Percentiles rank a stretch among this genome's conserved stretches.
These are phyloP conservation scores for Solea senegalensis DNA, from an alignment of 2,113 vertebrate species.

Conservation along the genomic window DNA sequence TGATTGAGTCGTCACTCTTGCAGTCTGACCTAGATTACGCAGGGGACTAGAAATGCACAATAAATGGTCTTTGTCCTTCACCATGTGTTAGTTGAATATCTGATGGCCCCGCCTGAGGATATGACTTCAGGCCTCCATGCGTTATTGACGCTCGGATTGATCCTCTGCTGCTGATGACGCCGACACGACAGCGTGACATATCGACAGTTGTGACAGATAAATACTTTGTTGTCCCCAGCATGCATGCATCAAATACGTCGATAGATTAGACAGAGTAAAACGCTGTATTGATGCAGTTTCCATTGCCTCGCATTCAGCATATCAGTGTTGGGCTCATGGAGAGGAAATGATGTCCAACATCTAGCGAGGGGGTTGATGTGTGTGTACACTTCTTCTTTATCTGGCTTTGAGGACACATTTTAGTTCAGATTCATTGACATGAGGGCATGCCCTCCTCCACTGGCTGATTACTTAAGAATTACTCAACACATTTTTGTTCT, in stretches of 20 bases:
- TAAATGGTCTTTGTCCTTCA: constrained; percentile 7
- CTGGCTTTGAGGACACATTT: too few relatives aligned
- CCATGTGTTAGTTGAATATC: constrained; percentile 40
- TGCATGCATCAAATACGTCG: constrained; percentile 2
- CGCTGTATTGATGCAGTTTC: background rate
- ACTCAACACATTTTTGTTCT: too few relatives aligned
- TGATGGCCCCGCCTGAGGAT: constrained; percentile 31
- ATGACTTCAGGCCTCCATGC: constrained; percentile 18
- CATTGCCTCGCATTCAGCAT: background rate
- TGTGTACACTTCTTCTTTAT: background rate
- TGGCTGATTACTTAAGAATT: too few relatives aligned
- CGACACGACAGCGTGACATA: constrained; percentile 13
- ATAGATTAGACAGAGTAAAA: background rate
- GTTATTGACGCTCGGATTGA: constrained; percentile 59
- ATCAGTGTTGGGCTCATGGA: background rate
- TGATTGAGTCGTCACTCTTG: background rate
- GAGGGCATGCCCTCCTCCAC: too few relatives aligned
- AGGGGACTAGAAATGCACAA: background rate
- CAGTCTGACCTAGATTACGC: constrained; percentile 16
- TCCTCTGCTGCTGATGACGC: constrained; percentile 27
- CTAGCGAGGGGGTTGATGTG: too few relatives aligned
- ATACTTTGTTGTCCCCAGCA: constrained; percentile 3
- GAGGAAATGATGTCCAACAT: constrained; percentile 13
- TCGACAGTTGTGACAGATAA: constrained; percentile 35
- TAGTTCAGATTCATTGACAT: too few relatives aligned